These are phyloP conservation scores for Leucophenga montana DNA, from an alignment of 2,888 invertebrate species.

Conservation along the genomic window DNA sequence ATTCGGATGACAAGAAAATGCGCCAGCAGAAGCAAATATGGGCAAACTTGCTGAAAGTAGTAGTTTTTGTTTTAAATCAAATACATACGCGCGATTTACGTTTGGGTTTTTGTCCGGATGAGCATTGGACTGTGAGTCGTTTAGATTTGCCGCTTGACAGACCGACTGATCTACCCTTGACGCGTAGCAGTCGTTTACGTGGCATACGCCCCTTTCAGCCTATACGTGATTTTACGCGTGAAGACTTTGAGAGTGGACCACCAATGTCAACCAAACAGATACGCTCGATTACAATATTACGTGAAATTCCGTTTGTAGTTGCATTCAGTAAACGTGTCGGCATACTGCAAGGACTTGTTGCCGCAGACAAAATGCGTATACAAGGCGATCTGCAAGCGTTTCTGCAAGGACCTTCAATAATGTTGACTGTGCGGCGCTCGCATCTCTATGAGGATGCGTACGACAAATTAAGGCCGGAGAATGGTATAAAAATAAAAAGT, in stretches of 20 bases:
- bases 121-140: constrained; percentile 78
- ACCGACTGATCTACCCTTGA: constrained; percentile 75
- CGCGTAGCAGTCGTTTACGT: constrained; percentile 73
- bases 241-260: constrained; percentile 83
- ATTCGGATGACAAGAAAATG: constrained; percentile 67
- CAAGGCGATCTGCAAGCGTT: constrained; percentile 85
- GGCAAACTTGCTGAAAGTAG: constrained; percentile 83
- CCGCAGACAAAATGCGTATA: constrained; percentile 74
- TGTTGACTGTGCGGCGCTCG: constrained; percentile 86
- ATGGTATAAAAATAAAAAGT: constrained; percentile 78
- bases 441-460: constrained; percentile 99
- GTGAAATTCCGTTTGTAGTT: constrained; percentile 95
- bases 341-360: constrained; percentile 83
- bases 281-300: constrained; percentile 88
- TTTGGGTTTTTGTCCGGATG: constrained; percentile 82
- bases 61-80: constrained; percentile 83
- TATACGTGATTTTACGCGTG: constrained; percentile 75
- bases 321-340: constrained; percentile 92
- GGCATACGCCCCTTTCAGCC: constrained; percentile 76
- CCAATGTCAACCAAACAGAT: constrained; percentile 91
- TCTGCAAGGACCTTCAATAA: constrained; percentile 83
- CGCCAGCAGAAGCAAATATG: constrained; percentile 78
- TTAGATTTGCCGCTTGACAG: constrained; percentile 75
- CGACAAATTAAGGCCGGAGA: constrained; percentile 91
- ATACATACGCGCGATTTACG: constrained; percentile 91